phyloP scores from a whole-genome alignment of 2,113 vertebrate genomes.

The Nyctereutes procyonoides region DNA sequence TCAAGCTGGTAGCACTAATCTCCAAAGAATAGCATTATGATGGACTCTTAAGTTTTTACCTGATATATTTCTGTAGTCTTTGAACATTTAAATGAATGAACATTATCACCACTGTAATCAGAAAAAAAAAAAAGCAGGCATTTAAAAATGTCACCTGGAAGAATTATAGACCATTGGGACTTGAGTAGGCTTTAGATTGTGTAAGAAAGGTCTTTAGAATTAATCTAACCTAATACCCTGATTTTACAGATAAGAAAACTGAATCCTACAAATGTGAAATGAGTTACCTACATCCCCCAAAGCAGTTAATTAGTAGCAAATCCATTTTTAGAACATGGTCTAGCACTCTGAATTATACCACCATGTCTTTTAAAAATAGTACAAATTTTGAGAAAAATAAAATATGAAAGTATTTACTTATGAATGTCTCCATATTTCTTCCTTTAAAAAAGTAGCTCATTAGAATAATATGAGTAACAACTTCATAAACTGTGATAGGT shows the following conservation, averaged over 20 bases:
- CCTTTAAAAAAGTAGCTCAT: neutral
- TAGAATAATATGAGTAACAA: constrained; percentile 2
- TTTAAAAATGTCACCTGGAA: constrained; percentile 40
- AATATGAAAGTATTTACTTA: constrained; percentile 21
- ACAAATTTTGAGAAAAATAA: constrained; percentile 49
- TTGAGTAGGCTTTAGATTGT: constrained; percentile 1
- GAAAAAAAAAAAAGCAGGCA: neutral
- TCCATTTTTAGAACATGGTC: neutral
- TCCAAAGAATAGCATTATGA: neutral
- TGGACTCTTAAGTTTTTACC: neutral
- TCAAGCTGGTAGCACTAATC: neutral
- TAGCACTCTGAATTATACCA: neutral
- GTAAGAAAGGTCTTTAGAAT: neutral
- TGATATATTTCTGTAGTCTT: constrained; percentile 43
- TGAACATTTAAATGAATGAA: constrained; percentile 9
- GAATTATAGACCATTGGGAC: neutral
- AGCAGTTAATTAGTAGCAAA: neutral
- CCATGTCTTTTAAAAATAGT: neutral
- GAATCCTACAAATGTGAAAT: constrained; percentile 17
- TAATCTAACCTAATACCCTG: neutral
- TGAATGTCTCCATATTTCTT: constrained; percentile 23
- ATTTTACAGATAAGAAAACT: constrained; percentile 39
- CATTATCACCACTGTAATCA: constrained; percentile 6
- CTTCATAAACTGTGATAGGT: neutral
- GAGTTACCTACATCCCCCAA: neutral